Conservation (phyloP, 2,888 invertebrate genomes). For the Norana najaformis region DNA sequence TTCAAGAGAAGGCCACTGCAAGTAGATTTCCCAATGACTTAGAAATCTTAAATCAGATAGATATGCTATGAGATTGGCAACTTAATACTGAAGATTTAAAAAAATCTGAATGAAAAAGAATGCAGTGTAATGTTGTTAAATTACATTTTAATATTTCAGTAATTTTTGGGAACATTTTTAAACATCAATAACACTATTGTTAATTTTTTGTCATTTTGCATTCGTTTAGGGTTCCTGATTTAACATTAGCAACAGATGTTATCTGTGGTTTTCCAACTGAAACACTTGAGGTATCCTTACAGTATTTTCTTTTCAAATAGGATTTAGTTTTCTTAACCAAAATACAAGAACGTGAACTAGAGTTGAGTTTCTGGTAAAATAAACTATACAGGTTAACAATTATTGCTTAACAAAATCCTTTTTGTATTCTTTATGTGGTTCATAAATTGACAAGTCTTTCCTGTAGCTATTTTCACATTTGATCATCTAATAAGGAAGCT, state of each 20-base stretch:
- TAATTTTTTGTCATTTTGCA: not conserved
- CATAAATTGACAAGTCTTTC: too few species aligned
- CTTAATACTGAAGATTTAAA: not conserved
- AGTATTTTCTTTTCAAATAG: not conserved
- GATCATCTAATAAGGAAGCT: too few species aligned
- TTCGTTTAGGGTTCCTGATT: slow-evolving; percentile 75
- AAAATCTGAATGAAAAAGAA: not conserved
- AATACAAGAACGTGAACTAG: not conserved
- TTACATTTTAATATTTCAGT: not conserved
- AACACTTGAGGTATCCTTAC: slow-evolving; percentile 69
- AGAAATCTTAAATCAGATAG: not conserved
- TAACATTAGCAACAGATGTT: slow-evolving; percentile 95
- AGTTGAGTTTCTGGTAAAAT: not conserved
- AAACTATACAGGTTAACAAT: not conserved
- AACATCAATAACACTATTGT: not conserved
- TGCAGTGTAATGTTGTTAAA: not conserved
- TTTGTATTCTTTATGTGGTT: too few species aligned
- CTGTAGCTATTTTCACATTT: too few species aligned
- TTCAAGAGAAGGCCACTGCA: not conserved
- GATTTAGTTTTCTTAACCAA: not conserved
- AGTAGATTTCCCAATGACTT: not conserved
- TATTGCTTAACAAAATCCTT: too few species aligned
- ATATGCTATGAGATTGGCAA: not conserved
- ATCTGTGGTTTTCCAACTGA: slow-evolving; percentile 99
- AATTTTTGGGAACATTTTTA: not conserved